Evolutionary conservation across 2,888 invertebrate species (phyloP).

Genomic region (Campoplex nolae): DNA sequence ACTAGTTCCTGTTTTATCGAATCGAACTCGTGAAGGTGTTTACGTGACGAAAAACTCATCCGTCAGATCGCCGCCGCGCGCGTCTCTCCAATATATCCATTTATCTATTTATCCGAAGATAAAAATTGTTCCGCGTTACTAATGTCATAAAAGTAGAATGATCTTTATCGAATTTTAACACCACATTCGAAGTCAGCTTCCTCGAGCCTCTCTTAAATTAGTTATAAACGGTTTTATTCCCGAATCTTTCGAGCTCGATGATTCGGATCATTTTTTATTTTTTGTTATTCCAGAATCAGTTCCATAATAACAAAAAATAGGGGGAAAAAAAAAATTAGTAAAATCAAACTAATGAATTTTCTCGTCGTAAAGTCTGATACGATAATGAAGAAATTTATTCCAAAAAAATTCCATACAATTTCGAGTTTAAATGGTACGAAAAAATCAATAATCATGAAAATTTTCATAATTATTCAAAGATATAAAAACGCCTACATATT

Average conservation of each 20-base stretch:
- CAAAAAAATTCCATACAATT: background rate
- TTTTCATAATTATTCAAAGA: constrained; percentile 9
- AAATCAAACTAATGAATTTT: background rate
- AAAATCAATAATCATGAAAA: constrained; percentile 7
- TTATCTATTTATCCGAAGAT: constrained; percentile 14
- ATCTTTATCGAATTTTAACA: background rate
- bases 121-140: background rate
- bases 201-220: background rate
- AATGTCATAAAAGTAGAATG: background rate
- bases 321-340: background rate
- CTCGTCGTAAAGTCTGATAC: background rate
- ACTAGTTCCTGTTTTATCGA: constrained; percentile 72
- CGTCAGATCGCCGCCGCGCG: constrained; percentile 21
- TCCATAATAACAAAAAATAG: no score
- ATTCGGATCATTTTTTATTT: background rate
- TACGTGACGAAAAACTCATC: constrained; percentile 60
- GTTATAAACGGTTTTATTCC: background rate
- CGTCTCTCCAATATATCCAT: constrained; percentile 9
- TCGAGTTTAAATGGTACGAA: background rate
- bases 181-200: background rate
- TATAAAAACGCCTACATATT: constrained; percentile 26
- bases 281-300: no score
- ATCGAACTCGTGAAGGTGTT: constrained; percentile 18
- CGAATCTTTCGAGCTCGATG: background rate
- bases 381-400: background rate